phyloP scores from a whole-genome alignment of 2,797 vertebrate genomes.

The Danio aesculapii region DNA sequence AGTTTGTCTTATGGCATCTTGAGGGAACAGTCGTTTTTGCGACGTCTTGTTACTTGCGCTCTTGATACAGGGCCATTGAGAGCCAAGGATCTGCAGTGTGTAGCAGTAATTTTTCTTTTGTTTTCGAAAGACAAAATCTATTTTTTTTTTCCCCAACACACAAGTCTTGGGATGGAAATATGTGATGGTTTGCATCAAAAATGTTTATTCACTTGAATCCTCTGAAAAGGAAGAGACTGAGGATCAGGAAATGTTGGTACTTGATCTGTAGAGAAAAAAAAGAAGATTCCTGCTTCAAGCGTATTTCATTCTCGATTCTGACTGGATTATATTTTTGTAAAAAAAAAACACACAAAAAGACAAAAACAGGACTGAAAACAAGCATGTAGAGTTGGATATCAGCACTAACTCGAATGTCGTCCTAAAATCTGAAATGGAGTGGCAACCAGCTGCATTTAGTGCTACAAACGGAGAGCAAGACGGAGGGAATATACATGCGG shows the following conservation, averaged over 20 bases:
- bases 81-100: constrained; percentile 55
- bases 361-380: constrained; percentile 32
- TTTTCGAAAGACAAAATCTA: constrained; percentile 18
- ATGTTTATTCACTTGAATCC: constrained; percentile 35
- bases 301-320: constrained; percentile 29
- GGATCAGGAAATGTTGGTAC: constrained; percentile 56
- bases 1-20: background rate
- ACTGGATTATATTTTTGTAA: constrained; percentile 62
- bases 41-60: constrained; percentile 3
- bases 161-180: constrained; percentile 23
- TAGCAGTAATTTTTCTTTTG: constrained; percentile 49
- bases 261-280: constrained; percentile 52
- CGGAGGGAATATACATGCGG: constrained; percentile 5
- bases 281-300: constrained; percentile 50
- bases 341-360: constrained; percentile 3
- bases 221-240: constrained; percentile 36
- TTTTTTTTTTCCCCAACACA: background rate
- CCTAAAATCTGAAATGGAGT: background rate
- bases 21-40: constrained; percentile 1
- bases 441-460: constrained; percentile 44
- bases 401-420: constrained; percentile 21
- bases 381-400: background rate
- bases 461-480: background rate
- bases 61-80: constrained; percentile 42
- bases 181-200: constrained; percentile 19